Evolutionary conservation across 2,797 vertebrate species (phyloP), one percentile per base, ranked within the genome.

Genomic region (Hybognathus amarus): DNA sequence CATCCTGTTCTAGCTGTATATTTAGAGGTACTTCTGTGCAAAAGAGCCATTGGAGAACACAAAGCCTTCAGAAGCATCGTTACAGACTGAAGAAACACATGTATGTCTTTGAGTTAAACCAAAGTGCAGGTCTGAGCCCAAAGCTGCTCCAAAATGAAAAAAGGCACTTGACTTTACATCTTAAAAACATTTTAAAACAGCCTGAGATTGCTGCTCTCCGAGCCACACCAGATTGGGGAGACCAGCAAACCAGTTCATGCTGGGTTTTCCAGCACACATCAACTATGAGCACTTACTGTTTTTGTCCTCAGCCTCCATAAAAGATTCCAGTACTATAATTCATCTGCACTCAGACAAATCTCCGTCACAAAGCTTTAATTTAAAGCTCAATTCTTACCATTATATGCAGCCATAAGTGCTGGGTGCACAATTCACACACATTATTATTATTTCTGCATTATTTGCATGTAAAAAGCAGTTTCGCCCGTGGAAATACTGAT

Each of bases 31-130:
- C 20, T 63, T 47, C 20, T 81, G 79, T 73, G 79, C 79, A 73
- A 73, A 63, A 81, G 27, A 63, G 68, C 68, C 68, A 24, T 18
- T 20, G 15, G 74, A 47, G 59, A 78, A 78, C 59, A 78, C 40
- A 64, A 50, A 52, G 20, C 63, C 77, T 79, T 79, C 59, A 38
- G 61, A 42, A 70, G 56, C 36, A 80, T 52, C 64, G 70, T 52
- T 69, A 90, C 66, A 85, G 83, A 87, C 85, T 81, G 79, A 83
- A 69, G 88, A 89, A 91, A 83, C 52, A 54, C 33, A 52, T 20
- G 36, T 13, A 36, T 40, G 52, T 64, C 59, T 64, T 66, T 24
- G 67, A 71, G 69, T 80, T 70, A 17, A 68, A 80, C 24, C 42
- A 10, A 74, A 66, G 59, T 38, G 80, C 69, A 81, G 69, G 40